Evolutionary conservation across 2,888 invertebrate species (phyloP).

Genomic region (Eupsilia transversa): DNA sequence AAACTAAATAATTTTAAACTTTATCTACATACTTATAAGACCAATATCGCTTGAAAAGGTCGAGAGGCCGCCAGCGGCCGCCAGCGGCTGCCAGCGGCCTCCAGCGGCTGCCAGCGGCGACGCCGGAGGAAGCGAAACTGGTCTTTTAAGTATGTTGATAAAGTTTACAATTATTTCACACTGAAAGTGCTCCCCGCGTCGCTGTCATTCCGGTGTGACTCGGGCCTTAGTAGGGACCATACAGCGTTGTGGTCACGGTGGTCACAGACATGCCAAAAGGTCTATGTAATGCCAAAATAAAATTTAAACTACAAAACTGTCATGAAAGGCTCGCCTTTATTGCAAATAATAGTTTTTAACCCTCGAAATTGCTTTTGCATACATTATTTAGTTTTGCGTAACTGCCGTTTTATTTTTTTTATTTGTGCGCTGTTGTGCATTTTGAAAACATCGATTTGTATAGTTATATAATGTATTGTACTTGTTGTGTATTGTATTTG

Average conservation of each 20-base stretch:
- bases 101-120: too few relatives aligned
- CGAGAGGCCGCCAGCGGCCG: too few relatives aligned
- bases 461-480: background rate
- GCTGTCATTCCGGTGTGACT: too few relatives aligned
- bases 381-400: background rate
- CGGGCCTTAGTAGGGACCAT: background rate
- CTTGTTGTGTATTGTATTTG: background rate
- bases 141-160: too few relatives aligned
- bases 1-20: too few relatives aligned
- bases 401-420: background rate
- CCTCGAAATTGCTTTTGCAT: conserved; percentile 20
- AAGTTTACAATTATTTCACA: too few relatives aligned
- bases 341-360: background rate
- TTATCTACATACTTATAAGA: too few relatives aligned
- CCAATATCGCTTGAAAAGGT: too few relatives aligned
- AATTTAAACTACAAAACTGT: conserved; percentile 13
- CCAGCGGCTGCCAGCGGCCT: too few relatives aligned
- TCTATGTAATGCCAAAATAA: conserved; percentile 1
- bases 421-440: background rate
- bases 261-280: conserved; percentile 20
- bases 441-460: conserved; percentile 3
- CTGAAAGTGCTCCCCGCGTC: too few relatives aligned
- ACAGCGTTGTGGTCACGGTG: conserved; percentile 3
- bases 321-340: background rate
- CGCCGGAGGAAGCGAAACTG: too few relatives aligned